phyloP scores from a whole-genome alignment of 1,140 invertebrate species.

The Drosophila suzukii region DNA sequence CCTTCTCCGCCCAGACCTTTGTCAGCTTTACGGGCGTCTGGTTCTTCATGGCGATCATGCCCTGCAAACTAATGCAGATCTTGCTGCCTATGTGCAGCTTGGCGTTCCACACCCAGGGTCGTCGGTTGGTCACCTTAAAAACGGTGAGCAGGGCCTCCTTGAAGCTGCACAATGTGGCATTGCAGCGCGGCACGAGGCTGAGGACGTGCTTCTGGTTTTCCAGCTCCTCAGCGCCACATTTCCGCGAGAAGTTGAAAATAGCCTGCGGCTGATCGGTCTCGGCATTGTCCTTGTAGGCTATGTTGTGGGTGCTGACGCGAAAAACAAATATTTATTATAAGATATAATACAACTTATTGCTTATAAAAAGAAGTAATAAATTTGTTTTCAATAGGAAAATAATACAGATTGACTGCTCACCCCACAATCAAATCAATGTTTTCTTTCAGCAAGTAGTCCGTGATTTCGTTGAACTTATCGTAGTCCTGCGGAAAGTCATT shows the following conservation, averaged over 20 bases:
- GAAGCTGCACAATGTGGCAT: constrained; percentile 69
- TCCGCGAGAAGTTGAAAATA: constrained; percentile 53
- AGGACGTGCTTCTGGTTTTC: constrained; percentile 70
- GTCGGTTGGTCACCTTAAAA: constrained; percentile 54
- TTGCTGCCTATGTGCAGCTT: constrained; percentile 66
- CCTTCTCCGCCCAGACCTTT: constrained; percentile 61
- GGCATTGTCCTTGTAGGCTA: constrained; percentile 66
- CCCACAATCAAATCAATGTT: constrained; percentile 70
- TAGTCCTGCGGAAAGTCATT: constrained; percentile 57
- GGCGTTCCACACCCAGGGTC: constrained; percentile 73
- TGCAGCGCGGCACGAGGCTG: constrained; percentile 60
- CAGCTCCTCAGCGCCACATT: constrained; percentile 40
- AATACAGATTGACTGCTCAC: constrained; percentile 26
- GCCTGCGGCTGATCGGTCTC: constrained; percentile 51
- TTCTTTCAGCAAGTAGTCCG: constrained; percentile 21
- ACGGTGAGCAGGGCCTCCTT: constrained; percentile 57
- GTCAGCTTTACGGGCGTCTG: constrained; percentile 67
- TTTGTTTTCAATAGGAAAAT: too few relatives aligned
- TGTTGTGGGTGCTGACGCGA: constrained; percentile 54
- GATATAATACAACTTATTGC: too few relatives aligned
- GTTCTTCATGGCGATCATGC: constrained; percentile 77
- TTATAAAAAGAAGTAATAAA: neutral
- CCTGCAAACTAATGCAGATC: constrained; percentile 61
- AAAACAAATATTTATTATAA: neutral
- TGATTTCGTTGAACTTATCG: constrained; percentile 40